Evolutionary conservation across 2,113 vertebrate genomes (phyloP).

Genomic region (Ceyx margarethae): DNA sequence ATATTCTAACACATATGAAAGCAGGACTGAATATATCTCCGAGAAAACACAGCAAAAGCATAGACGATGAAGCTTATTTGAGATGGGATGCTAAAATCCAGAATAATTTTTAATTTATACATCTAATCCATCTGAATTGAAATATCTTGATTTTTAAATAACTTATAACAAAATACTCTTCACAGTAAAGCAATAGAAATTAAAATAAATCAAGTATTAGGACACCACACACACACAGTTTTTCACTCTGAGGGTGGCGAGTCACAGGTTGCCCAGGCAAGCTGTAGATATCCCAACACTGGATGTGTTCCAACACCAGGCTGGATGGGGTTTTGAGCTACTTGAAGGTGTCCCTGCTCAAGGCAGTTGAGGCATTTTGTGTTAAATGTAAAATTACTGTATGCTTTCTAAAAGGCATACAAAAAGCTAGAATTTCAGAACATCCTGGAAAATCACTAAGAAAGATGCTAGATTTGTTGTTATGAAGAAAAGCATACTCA

Average conservation of each 20-base stretch:
- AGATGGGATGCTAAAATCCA: background rate
- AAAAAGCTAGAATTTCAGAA: background rate
- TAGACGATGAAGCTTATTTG: background rate
- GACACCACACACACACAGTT: background rate
- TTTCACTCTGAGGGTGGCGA: too few relatives aligned
- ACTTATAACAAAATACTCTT: background rate
- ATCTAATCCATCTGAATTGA: background rate
- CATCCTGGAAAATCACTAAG: background rate
- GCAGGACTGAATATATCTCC: background rate
- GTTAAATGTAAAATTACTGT: background rate
- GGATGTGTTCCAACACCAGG: too few relatives aligned
- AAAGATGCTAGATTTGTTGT: background rate
- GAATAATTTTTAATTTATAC: background rate
- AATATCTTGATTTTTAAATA: background rate
- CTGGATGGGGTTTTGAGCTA: too few relatives aligned
- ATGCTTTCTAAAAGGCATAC: background rate
- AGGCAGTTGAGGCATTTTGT: background rate
- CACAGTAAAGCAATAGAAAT: background rate
- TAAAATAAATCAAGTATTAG: background rate
- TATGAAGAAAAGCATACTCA: background rate
- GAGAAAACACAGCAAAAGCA: background rate
- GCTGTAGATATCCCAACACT: too few relatives aligned
- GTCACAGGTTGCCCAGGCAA: too few relatives aligned
- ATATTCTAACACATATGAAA: background rate
- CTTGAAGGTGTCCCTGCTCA: too few relatives aligned